These are phyloP conservation scores for Galeopsomyia nigrocyanea DNA, from an alignment of 2,888 invertebrate species.

Conservation along the genomic window DNA sequence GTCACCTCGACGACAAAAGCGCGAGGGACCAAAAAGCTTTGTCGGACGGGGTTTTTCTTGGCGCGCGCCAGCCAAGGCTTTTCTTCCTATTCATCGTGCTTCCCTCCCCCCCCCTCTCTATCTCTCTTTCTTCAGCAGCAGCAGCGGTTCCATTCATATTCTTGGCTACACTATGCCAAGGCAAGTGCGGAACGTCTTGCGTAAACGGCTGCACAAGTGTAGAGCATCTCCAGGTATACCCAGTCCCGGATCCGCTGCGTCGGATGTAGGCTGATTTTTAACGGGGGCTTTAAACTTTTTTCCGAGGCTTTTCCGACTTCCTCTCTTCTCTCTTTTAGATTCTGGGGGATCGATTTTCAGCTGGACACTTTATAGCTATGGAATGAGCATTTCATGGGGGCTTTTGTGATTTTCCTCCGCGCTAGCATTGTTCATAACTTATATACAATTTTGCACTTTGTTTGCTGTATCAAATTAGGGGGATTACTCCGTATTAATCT, in stretches of 20 bases:
- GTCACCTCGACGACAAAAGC: conserved; percentile 64
- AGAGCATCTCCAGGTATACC: conserved; percentile 28
- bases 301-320: not conserved
- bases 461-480: too few relatives aligned
- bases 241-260: conserved; percentile 28
- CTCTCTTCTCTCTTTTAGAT: not conserved
- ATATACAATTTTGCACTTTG: too few relatives aligned
- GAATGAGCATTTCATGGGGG: too few relatives aligned
- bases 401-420: too few relatives aligned
- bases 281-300: conserved; percentile 46
- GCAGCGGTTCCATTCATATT: conserved; percentile 61
- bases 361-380: too few relatives aligned
- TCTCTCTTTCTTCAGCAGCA: conserved; percentile 38
- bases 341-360: too few relatives aligned
- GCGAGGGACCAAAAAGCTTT: conserved; percentile 60
- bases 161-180: conserved; percentile 34
- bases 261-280: conserved; percentile 28
- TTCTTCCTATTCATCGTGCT: conserved; percentile 37
- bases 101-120: too few relatives aligned
- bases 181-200: conserved; percentile 67
- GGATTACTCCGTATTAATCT: too few relatives aligned
- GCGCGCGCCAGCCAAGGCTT: conserved; percentile 12
- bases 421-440: too few relatives aligned
- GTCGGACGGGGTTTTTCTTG: conserved; percentile 62
- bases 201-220: conserved; percentile 65